A percentile compares a stretch with the other conserved stretches of the same genome.
These are phyloP conservation scores for Sceloporus tristichus DNA, from an alignment of 2,113 vertebrate species.

Conservation along the genomic window DNA sequence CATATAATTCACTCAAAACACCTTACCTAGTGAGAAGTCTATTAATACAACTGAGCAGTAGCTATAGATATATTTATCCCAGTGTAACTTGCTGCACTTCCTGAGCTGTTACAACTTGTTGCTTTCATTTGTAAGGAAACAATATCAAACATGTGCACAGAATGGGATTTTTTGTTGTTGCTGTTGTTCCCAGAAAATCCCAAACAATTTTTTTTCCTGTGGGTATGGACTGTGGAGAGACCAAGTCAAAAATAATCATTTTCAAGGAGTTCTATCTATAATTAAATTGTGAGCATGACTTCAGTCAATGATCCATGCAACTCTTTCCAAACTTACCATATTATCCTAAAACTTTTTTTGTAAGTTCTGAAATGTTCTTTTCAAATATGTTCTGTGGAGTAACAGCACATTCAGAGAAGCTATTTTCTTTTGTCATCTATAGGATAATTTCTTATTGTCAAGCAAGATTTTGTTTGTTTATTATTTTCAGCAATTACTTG, in stretches of 20 bases:
- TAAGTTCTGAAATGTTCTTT: neutral
- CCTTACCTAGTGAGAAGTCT: neutral
- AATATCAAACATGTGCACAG: neutral
- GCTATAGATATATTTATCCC: neutral
- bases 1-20: neutral
- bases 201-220: neutral
- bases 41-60: neutral
- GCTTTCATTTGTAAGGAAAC: neutral
- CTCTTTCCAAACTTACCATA: constrained; percentile 1
- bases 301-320: neutral
- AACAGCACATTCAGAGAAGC: neutral
- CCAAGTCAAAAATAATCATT: neutral
- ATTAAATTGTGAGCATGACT: neutral
- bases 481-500: constrained; percentile 17
- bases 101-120: neutral
- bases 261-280: neutral
- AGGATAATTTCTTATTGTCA: neutral
- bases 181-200: neutral
- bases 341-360: neutral
- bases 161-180: neutral
- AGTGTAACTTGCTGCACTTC: neutral
- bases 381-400: neutral
- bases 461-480: neutral
- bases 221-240: neutral
- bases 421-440: neutral